phyloP scores from a whole-genome alignment of 2,113 vertebrate genomes.

The Vidua macroura region DNA sequence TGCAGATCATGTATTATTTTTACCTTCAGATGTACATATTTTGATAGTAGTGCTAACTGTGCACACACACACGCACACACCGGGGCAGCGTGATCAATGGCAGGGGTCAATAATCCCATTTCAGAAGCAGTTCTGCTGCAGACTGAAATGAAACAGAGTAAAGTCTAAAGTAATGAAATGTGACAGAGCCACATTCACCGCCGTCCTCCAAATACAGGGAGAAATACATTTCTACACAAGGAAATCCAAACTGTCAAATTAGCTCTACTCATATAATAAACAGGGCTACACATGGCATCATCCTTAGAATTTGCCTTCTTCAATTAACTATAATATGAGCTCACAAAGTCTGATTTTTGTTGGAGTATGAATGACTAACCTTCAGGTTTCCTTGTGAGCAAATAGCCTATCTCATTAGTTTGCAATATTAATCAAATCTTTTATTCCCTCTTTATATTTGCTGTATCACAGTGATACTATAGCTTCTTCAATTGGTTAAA shows the following conservation, averaged over 20 bases:
- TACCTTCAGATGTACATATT: constrained; percentile 55
- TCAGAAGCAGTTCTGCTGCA: constrained; percentile 52
- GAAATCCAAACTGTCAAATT: constrained; percentile 43
- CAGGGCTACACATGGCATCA: constrained; percentile 49
- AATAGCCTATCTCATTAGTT: constrained; percentile 61
- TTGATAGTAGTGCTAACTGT: constrained; percentile 40
- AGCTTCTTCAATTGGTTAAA: constrained; percentile 43
- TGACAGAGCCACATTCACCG: constrained; percentile 46
- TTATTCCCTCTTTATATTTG: constrained; percentile 66
- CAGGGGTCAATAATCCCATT: constrained; percentile 65
- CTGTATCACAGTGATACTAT: constrained; percentile 31
- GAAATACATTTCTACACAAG: constrained; percentile 2
- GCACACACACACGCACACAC: background rate
- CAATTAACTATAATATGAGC: constrained; percentile 67
- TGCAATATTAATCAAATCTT: constrained; percentile 64
- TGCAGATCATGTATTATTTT: constrained; percentile 61
- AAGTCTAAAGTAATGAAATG: constrained; percentile 59
- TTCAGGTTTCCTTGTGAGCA: constrained; percentile 69
- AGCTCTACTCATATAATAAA: constrained; percentile 13
- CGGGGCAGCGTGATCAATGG: constrained; percentile 37
- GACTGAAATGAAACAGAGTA: constrained; percentile 49
- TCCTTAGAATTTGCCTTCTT: constrained; percentile 56
- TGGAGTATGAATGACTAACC: constrained; percentile 65
- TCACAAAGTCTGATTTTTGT: constrained; percentile 49
- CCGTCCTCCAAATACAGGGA: constrained; percentile 17